These are phyloP conservation scores for Beris morrisii DNA, from an alignment of 2,888 invertebrate genomes.

Conservation along the genomic window DNA sequence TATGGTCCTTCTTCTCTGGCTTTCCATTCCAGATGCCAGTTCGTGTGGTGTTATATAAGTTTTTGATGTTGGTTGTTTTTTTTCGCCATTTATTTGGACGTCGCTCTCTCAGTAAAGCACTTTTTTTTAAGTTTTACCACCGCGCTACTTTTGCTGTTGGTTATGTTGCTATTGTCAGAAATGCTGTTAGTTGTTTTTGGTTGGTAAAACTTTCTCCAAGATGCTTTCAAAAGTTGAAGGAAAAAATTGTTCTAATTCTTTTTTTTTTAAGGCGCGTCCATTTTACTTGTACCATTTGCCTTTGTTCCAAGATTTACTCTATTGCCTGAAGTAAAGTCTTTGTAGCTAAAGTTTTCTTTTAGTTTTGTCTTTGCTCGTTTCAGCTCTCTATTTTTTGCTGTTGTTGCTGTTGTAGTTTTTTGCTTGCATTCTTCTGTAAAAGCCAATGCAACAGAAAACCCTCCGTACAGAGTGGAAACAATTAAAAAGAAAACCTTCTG, in stretches of 20 bases:
- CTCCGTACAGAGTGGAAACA: slow-evolving; percentile 3
- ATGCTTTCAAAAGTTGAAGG: slow-evolving; percentile 24
- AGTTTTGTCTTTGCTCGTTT: slow-evolving; percentile 18
- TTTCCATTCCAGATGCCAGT: slow-evolving; percentile 27
- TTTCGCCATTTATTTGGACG: slow-evolving; percentile 3
- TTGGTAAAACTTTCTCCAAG: slow-evolving; percentile 15
- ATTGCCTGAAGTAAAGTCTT: slow-evolving; percentile 30
- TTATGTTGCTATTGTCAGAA: slow-evolving; percentile 28
- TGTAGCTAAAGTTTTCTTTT: slow-evolving; percentile 26
- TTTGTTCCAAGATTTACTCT: slow-evolving; percentile 32
- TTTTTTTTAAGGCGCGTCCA: background rate
- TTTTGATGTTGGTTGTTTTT: background rate
- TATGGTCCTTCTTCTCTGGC: slow-evolving; percentile 3
- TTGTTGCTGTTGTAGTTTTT: slow-evolving; percentile 6
- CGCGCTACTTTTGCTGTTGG: slow-evolving; percentile 28
- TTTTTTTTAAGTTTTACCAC: slow-evolving; percentile 28
- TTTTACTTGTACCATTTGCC: slow-evolving; percentile 14
- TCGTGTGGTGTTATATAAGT: slow-evolving; percentile 7
- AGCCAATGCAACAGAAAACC: background rate
- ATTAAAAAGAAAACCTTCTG: slow-evolving; percentile 11
- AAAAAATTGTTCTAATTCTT: slow-evolving; percentile 16
- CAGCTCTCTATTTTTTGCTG: background rate
- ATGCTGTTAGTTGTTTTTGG: slow-evolving; percentile 22
- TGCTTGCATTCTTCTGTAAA: slow-evolving; percentile 9
- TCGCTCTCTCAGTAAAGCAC: slow-evolving; percentile 22